Percentiles rank a stretch among this genome's conserved stretches.
Evolutionary conservation across 2,797 vertebrate species (phyloP).

Genomic region (Anguilla pacifica): DNA sequence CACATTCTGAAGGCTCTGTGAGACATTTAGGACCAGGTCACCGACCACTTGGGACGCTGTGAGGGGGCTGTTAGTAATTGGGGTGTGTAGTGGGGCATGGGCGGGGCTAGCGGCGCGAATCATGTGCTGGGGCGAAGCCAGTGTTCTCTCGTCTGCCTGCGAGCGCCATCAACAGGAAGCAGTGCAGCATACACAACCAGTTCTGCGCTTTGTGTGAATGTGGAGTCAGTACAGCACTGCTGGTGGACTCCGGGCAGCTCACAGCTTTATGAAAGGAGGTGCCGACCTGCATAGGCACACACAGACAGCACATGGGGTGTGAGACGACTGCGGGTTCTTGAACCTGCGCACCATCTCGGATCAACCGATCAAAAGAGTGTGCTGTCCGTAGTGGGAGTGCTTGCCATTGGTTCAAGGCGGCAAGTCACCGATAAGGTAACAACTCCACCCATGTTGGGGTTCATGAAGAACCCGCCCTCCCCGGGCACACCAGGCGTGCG

Average conservation of each 20-base stretch:
- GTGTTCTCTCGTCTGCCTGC: not conserved
- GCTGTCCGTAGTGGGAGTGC: not conserved
- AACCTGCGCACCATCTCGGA: not conserved
- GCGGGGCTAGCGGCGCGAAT: not conserved
- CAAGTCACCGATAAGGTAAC: not conserved
- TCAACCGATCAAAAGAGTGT: not conserved
- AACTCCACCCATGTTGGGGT: not conserved
- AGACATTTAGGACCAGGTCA: conserved; percentile 36
- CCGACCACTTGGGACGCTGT: not conserved
- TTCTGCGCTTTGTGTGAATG: not conserved
- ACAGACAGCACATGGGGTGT: not conserved
- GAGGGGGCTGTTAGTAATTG: not conserved
- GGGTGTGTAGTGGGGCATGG: not conserved
- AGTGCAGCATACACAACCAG: not conserved
- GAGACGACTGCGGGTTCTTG: not conserved
- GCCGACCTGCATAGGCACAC: not conserved
- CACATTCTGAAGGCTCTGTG: conserved; percentile 8
- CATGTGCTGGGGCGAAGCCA: not conserved
- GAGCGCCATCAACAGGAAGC: not conserved
- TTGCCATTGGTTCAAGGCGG: not conserved
- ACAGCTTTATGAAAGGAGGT: not conserved
- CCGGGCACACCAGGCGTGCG: not conserved
- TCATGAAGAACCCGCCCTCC: not conserved
- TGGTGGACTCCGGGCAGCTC: no score
- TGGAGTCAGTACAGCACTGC: not conserved